Conservation (phyloP, 2,113 vertebrate species). For the Myotis davidii region DNA sequence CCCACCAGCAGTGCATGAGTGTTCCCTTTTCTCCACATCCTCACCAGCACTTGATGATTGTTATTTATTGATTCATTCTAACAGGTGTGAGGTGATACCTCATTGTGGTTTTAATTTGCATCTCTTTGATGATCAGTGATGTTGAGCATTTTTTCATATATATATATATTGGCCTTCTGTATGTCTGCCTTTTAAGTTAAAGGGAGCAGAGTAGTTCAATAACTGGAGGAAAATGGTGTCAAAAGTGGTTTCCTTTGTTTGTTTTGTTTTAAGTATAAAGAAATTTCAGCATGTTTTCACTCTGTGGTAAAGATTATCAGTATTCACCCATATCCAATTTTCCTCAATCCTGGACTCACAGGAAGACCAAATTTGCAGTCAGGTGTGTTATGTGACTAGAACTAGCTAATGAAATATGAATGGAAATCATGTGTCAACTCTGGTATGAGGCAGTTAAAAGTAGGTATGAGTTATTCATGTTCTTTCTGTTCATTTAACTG, state of each 20-base stretch:
- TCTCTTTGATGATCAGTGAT: no score
- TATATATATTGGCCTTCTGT: not conserved
- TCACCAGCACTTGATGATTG: not conserved
- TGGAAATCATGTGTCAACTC: not conserved
- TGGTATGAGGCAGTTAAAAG: not conserved
- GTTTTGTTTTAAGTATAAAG: not conserved
- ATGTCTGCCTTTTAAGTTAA: not conserved
- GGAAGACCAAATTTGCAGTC: not conserved
- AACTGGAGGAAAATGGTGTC: not conserved
- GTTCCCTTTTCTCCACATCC: not conserved
- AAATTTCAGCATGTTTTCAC: not conserved
- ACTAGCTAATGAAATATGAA: not conserved
- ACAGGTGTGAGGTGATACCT: not conserved
- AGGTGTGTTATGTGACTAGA: not conserved
- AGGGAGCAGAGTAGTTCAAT: not conserved
- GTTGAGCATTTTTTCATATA: no score
- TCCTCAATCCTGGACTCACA: not conserved
- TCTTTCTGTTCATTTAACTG: not conserved
- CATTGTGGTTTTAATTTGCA: not conserved
- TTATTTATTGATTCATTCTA: not conserved
- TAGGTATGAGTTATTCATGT: not conserved
- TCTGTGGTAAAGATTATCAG: not conserved
- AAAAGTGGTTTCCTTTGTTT: not conserved
- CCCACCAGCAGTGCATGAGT: no score
- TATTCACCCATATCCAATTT: not conserved